Conservation (phyloP, 92 coral and sea anemone species). For the Virgularia gustaviana region DNA sequence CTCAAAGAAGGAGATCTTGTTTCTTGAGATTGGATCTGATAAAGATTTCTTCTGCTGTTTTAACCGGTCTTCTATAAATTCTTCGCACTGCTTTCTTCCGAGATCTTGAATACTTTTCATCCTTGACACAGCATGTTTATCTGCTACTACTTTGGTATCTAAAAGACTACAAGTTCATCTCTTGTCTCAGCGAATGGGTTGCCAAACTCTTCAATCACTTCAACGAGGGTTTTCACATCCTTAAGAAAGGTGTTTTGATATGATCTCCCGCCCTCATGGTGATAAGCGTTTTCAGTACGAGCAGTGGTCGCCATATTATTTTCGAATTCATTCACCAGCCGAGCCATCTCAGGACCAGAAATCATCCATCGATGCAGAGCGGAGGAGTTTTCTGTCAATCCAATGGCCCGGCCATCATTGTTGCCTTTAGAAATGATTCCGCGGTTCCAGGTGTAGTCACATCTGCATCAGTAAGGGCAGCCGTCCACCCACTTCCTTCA, state of each 20-base stretch:
- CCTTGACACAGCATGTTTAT: slow-evolving; percentile 2
- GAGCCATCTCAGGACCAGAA: slow-evolving; percentile 59
- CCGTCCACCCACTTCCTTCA: too few relatives aligned
- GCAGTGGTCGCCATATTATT: slow-evolving; percentile 6
- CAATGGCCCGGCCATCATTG: slow-evolving; percentile 59
- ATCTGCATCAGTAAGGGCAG: too few relatives aligned
- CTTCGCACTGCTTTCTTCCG: slow-evolving; percentile 47
- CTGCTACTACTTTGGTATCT: slow-evolving; percentile 53
- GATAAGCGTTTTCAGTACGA: not conserved
- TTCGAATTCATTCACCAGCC: slow-evolving; percentile 53
- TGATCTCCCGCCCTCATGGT: slow-evolving; percentile 50
- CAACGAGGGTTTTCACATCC: slow-evolving; percentile 47
- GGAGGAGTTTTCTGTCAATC: slow-evolving; percentile 50
- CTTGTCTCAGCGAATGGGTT: slow-evolving; percentile 50
- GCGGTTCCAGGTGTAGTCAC: too few relatives aligned
- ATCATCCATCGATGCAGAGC: slow-evolving; percentile 63
- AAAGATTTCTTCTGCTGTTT: slow-evolving; percentile 35
- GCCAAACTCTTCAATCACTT: slow-evolving; percentile 36
- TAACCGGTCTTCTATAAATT: slow-evolving; percentile 38
- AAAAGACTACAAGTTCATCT: slow-evolving; percentile 44
- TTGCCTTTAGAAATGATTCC: too few relatives aligned
- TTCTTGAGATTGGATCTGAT: slow-evolving; percentile 51
- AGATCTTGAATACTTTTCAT: slow-evolving; percentile 24
- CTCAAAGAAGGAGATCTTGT: slow-evolving; percentile 52
- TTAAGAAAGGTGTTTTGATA: slow-evolving; percentile 38